A percentile compares a stretch with the other conserved stretches of the same genome.
These are phyloP conservation scores for Oligia fasciuncula DNA, from an alignment of 2,888 invertebrate species.

Conservation along the genomic window DNA sequence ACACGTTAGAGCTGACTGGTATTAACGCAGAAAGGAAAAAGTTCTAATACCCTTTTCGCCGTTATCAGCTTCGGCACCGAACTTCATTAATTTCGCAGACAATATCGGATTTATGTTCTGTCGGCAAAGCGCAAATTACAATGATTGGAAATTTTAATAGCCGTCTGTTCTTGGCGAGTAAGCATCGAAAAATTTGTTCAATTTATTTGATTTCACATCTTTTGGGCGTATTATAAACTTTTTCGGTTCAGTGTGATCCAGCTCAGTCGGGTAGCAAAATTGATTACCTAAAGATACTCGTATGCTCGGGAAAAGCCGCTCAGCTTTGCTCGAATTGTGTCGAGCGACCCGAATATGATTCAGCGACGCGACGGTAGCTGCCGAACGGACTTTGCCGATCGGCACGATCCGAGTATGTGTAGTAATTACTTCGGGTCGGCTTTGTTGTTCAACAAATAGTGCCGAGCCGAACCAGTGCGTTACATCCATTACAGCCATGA, in stretches of 20 bases:
- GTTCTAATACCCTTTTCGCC: conserved; percentile 51
- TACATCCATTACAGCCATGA: not conserved
- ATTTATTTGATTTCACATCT: conserved; percentile 45
- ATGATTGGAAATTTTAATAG: conserved; percentile 66
- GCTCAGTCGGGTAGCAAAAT: not conserved
- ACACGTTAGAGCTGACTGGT: conserved; percentile 41
- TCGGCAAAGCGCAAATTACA: conserved; percentile 55
- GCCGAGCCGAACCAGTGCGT: not conserved
- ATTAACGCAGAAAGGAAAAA: conserved; percentile 46
- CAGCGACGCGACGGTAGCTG: not conserved
- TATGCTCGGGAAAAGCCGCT: not conserved
- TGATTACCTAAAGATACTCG: not conserved
- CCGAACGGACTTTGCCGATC: not conserved
- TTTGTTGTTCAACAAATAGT: not conserved
- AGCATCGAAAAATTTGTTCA: conserved; percentile 39
- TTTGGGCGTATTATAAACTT: not conserved
- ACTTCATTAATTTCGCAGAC: conserved; percentile 67
- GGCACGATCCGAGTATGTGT: not conserved
- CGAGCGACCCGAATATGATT: not conserved
- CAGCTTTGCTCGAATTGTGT: not conserved
- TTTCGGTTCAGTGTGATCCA: not conserved
- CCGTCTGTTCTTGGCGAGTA: conserved; percentile 41
- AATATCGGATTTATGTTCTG: conserved; percentile 64
- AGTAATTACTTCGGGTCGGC: not conserved
- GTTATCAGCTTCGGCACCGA: conserved; percentile 51